Evolutionary conservation across 2,797 vertebrate genomes (phyloP).

Genomic region (Sphaeramia orbicularis): DNA sequence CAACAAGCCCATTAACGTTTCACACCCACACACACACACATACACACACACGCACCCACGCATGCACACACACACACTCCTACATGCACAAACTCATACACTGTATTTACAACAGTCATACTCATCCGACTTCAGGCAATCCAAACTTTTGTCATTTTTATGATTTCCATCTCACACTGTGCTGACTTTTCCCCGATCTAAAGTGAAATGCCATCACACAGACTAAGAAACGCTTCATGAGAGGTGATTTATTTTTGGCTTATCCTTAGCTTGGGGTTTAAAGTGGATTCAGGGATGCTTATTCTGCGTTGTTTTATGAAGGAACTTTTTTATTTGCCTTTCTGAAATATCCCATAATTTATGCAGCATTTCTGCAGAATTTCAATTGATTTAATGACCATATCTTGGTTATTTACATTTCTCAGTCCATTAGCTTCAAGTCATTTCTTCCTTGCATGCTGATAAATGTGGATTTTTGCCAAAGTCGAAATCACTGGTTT

Average conservation of each 20-base stretch:
- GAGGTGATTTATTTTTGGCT: no score
- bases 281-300: neutral
- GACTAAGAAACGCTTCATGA: no score
- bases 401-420: neutral
- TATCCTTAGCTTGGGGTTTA: no score
- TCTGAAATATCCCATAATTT: neutral
- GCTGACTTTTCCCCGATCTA: neutral
- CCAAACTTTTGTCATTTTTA: constrained; percentile 38
- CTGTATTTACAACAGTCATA: constrained; percentile 5
- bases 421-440: neutral
- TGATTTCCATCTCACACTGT: neutral
- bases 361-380: neutral
- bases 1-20: constrained; percentile 33
- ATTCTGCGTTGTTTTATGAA: no score
- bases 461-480: no score
- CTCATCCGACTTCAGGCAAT: constrained; percentile 25
- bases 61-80: no score
- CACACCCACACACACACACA: neutral
- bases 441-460: neutral
- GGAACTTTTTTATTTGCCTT: neutral
- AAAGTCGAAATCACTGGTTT: neutral
- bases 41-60: no score
- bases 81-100: neutral
- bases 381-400: neutral
- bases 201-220: neutral